Evolutionary conservation across 2,113 vertebrate genomes (phyloP).

Genomic region (Sterna hirundo): DNA sequence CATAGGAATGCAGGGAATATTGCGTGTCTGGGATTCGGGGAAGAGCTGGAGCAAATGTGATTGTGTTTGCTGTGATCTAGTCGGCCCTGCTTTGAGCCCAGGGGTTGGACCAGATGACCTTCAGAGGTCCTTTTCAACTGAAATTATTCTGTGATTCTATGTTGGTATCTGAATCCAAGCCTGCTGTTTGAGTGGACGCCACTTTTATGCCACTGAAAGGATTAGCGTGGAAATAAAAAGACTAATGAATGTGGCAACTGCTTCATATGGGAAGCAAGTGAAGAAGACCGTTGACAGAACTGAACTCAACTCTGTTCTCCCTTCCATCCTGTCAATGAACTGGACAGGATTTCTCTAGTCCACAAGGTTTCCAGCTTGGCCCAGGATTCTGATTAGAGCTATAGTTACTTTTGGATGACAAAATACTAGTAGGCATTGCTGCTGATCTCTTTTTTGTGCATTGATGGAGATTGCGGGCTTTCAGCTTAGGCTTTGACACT

Average conservation of each 20-base stretch:
- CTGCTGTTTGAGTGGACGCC: neutral
- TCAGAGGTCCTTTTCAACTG: constrained; percentile 22
- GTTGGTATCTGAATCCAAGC: neutral
- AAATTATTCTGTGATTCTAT: neutral
- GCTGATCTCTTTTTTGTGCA: neutral
- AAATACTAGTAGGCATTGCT: neutral
- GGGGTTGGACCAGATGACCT: constrained; percentile 15
- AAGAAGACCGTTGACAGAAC: neutral
- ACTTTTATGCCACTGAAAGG: neutral
- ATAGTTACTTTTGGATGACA: neutral
- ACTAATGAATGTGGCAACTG: neutral
- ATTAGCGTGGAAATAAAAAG: neutral
- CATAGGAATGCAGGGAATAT: neutral
- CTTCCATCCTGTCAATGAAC: neutral
- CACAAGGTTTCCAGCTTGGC: neutral
- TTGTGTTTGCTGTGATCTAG: neutral
- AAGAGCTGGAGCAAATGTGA: neutral
- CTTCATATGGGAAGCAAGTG: neutral
- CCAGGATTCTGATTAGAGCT: neutral
- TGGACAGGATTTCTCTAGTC: neutral
- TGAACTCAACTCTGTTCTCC: neutral
- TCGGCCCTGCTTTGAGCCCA: neutral
- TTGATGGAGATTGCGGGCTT: neutral
- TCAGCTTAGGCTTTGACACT: neutral
- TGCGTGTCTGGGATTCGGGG: neutral